phyloP scores from a whole-genome alignment of 2,888 invertebrate species.

The Habroteleia sp. region DNA sequence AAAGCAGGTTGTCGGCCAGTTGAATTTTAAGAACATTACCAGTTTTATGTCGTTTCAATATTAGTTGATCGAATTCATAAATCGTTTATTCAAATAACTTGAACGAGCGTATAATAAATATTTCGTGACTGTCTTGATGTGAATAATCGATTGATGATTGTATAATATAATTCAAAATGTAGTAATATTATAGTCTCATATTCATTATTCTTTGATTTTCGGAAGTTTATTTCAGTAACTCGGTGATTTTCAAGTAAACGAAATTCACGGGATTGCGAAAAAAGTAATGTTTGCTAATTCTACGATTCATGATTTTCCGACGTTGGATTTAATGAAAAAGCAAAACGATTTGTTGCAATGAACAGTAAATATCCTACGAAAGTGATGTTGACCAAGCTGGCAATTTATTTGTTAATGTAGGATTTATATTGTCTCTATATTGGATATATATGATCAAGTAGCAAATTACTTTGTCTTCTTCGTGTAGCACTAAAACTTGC shows the following conservation, averaged over 20 bases:
- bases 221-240: too few species aligned
- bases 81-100: constrained; percentile 3
- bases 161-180: too few species aligned
- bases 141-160: too few species aligned
- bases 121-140: too few species aligned
- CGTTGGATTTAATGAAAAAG: constrained; percentile 30
- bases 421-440: too few species aligned
- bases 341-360: constrained; percentile 35
- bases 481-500: too few species aligned
- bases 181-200: too few species aligned
- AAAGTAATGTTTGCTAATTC: constrained; percentile 17
- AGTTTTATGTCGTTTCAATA: constrained; percentile 6
- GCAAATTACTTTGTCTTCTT: too few species aligned
- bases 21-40: constrained; percentile 3
- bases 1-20: constrained; percentile 1
- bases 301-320: constrained; percentile 1
- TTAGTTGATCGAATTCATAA: constrained; percentile 1
- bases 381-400: constrained; percentile 25
- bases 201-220: too few species aligned
- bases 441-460: too few species aligned
- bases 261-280: constrained; percentile 9
- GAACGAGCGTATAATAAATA: too few species aligned
- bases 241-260: constrained; percentile 22
- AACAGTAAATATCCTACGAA: constrained; percentile 24
- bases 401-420: constrained; percentile 22